Percentiles rank a stretch among this genome's conserved stretches.
phyloP scores from a whole-genome alignment of 2,113 vertebrate species.

The Chascanopsetta lugubris region DNA sequence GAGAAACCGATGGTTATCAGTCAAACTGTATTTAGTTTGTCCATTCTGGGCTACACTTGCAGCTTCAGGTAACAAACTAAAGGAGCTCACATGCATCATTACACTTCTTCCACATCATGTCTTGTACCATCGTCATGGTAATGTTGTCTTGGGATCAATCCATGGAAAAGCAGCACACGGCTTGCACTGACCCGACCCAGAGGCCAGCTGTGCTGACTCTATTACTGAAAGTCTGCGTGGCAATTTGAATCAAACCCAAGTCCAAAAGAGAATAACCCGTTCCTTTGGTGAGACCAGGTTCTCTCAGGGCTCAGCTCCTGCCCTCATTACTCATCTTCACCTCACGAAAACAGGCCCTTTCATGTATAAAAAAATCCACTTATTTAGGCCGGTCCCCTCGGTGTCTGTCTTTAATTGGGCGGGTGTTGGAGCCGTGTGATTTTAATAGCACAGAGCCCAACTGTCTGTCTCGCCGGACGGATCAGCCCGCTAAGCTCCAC shows the following conservation, averaged over 20 bases:
- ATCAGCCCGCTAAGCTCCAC: constrained; percentile 49
- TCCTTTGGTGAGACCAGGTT: not conserved
- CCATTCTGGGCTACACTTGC: too few species aligned
- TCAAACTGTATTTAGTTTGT: too few species aligned
- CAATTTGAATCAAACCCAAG: constrained; percentile 2
- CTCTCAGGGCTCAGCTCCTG: not conserved
- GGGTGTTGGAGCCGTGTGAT: constrained; percentile 18
- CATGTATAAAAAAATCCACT: constrained; percentile 5
- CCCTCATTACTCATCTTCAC: constrained; percentile 18
- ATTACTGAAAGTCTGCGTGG: too few species aligned
- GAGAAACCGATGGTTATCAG: too few species aligned
- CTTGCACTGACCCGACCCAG: not conserved
- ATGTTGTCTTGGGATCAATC: not conserved
- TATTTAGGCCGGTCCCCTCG: constrained; percentile 9
- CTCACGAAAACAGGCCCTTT: constrained; percentile 25
- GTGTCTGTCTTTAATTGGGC: constrained; percentile 51
- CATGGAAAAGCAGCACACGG: too few species aligned
- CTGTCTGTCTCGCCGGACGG: constrained; percentile 18
- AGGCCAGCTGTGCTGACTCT: not conserved
- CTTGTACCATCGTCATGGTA: not conserved
- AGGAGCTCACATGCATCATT: too few species aligned
- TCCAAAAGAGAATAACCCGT: not conserved
- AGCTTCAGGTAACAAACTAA: too few species aligned
- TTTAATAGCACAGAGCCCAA: constrained; percentile 31
- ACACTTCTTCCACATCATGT: too few species aligned